These are phyloP conservation scores for Arenaria interpres DNA, from an alignment of 2,113 vertebrate genomes.

Conservation along the genomic window DNA sequence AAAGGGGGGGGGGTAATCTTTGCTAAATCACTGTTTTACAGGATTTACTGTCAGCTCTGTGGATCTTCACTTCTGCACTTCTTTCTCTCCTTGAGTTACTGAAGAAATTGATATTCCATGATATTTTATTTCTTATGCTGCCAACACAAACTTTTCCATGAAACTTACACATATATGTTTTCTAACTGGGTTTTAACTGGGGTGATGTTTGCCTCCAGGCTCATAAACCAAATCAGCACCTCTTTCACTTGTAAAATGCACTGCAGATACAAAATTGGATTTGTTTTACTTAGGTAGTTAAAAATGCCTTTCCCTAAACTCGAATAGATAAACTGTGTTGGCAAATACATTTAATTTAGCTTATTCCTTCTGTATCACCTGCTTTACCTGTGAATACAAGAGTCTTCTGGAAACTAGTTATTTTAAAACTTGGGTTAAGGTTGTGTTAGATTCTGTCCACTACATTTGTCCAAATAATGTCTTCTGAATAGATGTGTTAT, in stretches of 20 bases:
- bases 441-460: not conserved
- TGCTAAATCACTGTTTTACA: not conserved
- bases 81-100: not conserved
- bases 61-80: not conserved
- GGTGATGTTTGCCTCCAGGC: not conserved
- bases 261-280: not conserved
- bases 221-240: not conserved
- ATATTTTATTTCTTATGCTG: not conserved
- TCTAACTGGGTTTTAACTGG: not conserved
- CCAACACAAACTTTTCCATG: not conserved
- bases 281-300: not conserved
- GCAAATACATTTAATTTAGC: not conserved
- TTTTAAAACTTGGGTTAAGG: not conserved
- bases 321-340: not conserved
- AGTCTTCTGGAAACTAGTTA: not conserved
- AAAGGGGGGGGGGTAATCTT: rapidly evolving
- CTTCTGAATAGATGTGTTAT: not conserved
- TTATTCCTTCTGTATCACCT: too few relatives aligned
- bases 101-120: not conserved
- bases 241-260: not conserved
- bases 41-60: not conserved
- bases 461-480: not conserved
- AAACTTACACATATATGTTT: not conserved
- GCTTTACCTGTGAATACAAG: not conserved
- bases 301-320: not conserved